Evolutionary conservation across 2,797 vertebrate species (phyloP).

Genomic region (Gallirallus australis): DNA sequence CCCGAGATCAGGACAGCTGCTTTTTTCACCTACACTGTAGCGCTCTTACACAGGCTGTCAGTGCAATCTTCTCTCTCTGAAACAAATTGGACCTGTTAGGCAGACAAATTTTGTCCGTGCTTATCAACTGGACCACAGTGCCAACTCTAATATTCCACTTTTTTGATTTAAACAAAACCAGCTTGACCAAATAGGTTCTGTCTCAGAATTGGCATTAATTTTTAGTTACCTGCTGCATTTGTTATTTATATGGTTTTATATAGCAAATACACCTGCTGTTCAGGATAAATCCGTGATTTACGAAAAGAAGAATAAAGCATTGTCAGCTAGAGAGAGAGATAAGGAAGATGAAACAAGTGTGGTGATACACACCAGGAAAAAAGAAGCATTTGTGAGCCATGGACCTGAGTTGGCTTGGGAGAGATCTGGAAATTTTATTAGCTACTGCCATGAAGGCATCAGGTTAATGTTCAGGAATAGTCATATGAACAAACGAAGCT

Average conservation of each 20-base stretch:
- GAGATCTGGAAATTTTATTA: not conserved
- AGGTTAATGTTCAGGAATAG: not conserved
- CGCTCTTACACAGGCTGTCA: not conserved
- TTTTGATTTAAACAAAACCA: not conserved
- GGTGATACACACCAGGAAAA: not conserved
- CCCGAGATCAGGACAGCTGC: not conserved
- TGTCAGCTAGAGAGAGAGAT: not conserved
- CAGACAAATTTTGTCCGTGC: not conserved
- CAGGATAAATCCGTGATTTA: not conserved
- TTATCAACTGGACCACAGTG: not conserved
- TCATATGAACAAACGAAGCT: not conserved
- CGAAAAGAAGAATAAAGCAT: constrained; percentile 4
- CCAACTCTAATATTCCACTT: not conserved
- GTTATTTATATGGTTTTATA: not conserved
- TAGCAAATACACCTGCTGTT: not conserved
- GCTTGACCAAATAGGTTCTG: not conserved
- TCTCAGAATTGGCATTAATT: not conserved
- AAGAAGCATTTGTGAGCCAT: not conserved
- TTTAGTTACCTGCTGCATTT: not conserved
- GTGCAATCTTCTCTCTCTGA: not conserved
- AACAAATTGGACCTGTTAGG: not conserved
- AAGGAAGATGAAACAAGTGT: not conserved
- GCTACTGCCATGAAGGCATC: not conserved
- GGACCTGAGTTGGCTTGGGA: not conserved
- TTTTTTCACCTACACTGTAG: not conserved